Evolutionary conservation across 2,888 invertebrate species (phyloP), one percentile per base, ranked within the genome.

Genomic region (Dasysyrphus albostriatus): DNA sequence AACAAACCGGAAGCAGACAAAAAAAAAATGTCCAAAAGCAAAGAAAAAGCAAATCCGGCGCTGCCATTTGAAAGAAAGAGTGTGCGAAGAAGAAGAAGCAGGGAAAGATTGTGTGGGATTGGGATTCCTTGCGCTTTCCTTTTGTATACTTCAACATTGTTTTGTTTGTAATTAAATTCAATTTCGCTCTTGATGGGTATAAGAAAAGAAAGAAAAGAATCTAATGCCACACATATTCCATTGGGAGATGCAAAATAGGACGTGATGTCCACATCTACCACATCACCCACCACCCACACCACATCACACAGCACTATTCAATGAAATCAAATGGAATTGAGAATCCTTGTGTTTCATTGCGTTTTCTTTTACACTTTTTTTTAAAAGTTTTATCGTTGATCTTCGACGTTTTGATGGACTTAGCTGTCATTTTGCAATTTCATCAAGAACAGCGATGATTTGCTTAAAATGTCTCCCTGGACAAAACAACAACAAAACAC

Each of bases 141-240:
- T 47, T 42, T 61, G 42, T 61, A n/a, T n/a, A 49, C 51, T 59
- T 58, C 72, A 76, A 74, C 19, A 12, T 82, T 82, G 74, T 85
- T 85, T 82, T 78, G 82, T 73, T 82, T 82, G 85, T 85, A 85
- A 85, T 85, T 85, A 85, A 85, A 85, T 85, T 85, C 85, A 78
- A 70, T 85, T 77, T 59, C 74, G 67, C 32, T 70, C 63, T 58
- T 56, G 44, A 32, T 65, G 29, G 29, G n/a, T 10, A 24, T 34
- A 42, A 51, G 14, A 14, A 2, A 14, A 37, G 39, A 72, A 61
- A 14, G 14, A 34, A 58, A 59, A 29, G 29, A 39, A 65, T 56
- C 37, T 49, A 24, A 42, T 59, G 24, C 16, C 59, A 83, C 39
- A 65, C 65, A 59, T 37, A 61, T 59, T n/a, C 8, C 19, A 7